phyloP scores from a whole-genome alignment of 1,140 invertebrate genomes.

The Aphelenchoides fujianensis region DNA sequence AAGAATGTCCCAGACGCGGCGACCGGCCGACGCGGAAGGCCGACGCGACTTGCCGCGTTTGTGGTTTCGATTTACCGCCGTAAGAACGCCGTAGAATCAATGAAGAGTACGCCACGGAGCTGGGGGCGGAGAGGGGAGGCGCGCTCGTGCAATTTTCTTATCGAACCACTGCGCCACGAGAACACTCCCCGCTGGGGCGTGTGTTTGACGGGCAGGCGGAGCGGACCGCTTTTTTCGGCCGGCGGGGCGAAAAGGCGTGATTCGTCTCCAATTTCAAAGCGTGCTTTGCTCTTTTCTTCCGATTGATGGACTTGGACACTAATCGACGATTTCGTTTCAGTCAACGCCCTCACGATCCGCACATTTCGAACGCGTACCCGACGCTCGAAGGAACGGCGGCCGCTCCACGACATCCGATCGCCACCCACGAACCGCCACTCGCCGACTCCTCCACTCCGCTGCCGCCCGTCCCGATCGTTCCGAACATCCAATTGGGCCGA shows the following conservation, averaged over 20 bases:
- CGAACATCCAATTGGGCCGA: slow-evolving; percentile 16
- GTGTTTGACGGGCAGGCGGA: background rate
- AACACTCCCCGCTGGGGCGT: background rate
- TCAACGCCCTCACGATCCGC: background rate
- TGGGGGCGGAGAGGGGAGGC: background rate
- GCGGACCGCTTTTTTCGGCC: background rate
- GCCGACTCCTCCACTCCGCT: background rate
- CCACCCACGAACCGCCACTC: too few relatives aligned
- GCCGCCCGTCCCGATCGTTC: background rate
- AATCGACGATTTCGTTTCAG: background rate
- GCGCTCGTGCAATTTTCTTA: background rate
- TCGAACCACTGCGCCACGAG: slow-evolving; percentile 5
- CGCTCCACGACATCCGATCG: too few relatives aligned
- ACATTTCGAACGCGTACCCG: background rate
- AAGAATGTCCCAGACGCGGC: background rate
- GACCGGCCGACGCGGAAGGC: background rate
- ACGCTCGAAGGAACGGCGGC: background rate
- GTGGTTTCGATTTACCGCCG: background rate
- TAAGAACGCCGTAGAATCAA: background rate
- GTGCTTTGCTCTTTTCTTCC: too few relatives aligned
- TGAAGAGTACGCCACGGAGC: background rate
- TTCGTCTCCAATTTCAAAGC: background rate
- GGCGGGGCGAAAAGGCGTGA: too few relatives aligned
- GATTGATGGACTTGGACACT: too few relatives aligned
- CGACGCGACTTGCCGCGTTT: background rate